phyloP scores from a whole-genome alignment of 2,888 invertebrate genomes.

The Drosophila rellima region DNA sequence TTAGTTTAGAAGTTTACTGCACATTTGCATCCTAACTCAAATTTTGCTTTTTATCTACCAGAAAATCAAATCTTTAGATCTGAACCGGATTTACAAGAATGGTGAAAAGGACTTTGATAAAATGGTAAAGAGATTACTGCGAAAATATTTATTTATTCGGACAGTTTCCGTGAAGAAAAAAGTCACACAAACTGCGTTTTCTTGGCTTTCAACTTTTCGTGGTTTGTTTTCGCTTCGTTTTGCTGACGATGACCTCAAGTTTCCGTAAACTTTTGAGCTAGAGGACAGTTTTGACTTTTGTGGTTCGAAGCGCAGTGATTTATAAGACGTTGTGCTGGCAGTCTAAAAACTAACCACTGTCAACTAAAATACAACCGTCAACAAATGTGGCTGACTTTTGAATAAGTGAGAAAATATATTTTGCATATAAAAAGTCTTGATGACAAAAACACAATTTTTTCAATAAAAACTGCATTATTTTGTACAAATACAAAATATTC shows the following conservation, averaged over 20 bases:
- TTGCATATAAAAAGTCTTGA: not conserved
- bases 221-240: conserved; percentile 22
- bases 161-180: conserved; percentile 9
- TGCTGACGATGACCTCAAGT: conserved; percentile 19
- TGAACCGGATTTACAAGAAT: not conserved
- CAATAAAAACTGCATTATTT: not conserved
- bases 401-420: not conserved
- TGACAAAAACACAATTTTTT: not conserved
- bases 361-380: conserved; percentile 5
- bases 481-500: not conserved
- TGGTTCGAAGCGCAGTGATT: conserved; percentile 13
- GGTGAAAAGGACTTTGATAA: conserved; percentile 7
- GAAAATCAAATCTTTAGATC: not conserved
- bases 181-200: conserved; percentile 12
- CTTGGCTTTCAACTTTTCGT: conserved; percentile 10
- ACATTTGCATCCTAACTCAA: too few species aligned
- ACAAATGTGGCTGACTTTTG: not conserved
- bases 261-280: conserved; percentile 7
- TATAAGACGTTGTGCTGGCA: conserved; percentile 21
- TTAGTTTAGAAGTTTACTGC: not conserved
- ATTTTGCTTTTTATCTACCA: not conserved
- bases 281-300: conserved; percentile 12
- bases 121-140: not conserved
- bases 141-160: conserved; percentile 21
- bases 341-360: conserved; percentile 1